These are phyloP conservation scores for Sebastolobus altivelis DNA, from an alignment of 2,797 vertebrate species.

Conservation along the genomic window DNA sequence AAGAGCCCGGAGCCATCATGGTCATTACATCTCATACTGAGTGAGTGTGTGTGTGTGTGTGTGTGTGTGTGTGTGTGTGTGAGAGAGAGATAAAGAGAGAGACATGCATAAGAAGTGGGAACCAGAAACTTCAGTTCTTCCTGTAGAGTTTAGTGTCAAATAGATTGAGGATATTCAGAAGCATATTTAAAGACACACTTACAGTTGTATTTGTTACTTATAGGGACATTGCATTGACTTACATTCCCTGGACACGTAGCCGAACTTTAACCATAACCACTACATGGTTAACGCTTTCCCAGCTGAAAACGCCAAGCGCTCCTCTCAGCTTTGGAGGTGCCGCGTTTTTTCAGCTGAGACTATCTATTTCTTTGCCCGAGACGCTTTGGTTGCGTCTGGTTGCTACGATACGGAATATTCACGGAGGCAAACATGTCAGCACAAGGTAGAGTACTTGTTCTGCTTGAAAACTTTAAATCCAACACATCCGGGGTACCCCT, in stretches of 20 bases:
- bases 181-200: slow-evolving; percentile 20
- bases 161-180: background rate
- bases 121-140: background rate
- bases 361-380: no score
- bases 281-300: no score
- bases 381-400: no score
- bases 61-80: background rate
- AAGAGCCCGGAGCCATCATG: slow-evolving; percentile 41
- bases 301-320: no score
- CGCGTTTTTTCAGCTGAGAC: no score
- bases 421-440: no score
- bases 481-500: no score
- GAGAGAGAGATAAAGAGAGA: background rate
- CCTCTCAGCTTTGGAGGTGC: no score
- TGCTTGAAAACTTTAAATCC: no score
- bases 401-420: no score
- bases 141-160: background rate
- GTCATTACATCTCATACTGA: slow-evolving; percentile 39
- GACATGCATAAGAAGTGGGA: slow-evolving; percentile 8
- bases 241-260: background rate
- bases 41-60: slow-evolving; percentile 6
- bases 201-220: background rate
- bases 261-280: background rate
- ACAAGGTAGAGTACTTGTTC: no score
- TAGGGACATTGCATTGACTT: background rate